Evolutionary conservation across 2,113 vertebrate species (phyloP), one percentile per base, ranked within the genome.

Genomic region (Sphaerodactylus townsendi): DNA sequence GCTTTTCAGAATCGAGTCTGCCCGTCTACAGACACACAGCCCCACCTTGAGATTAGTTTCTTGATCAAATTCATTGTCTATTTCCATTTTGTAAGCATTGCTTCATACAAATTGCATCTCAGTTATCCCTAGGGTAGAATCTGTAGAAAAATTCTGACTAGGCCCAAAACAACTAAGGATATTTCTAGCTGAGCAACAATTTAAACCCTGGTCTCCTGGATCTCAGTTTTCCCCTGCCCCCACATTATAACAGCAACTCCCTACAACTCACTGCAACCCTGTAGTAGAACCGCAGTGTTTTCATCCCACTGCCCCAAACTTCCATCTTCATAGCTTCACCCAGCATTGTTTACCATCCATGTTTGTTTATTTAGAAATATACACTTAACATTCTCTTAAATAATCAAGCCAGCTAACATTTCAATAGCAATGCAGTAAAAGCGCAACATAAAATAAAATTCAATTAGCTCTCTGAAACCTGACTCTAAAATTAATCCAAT

Each of bases 401-500:
- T 28, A 59, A 59, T 7, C 56, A 59, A 62, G 23, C 5, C 59
- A 62, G 9, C 59, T 10, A 39, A 53, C 53, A 41, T 39, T 69
- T 28, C 74, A 41, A 41, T 56, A 41, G 82, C 30, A 68, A 50
- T 23, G 64, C 15, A 83, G 65, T 69, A 76, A 75, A 69, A 77
- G 46, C 73, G 53, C 44, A 33, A 28, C 15, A 69, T 3, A 10
- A 33, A 83, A 83, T 69, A 83, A 83, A 83, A 56, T 19, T 83
- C 44, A 82, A 37, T 65, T 82, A 83, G 50, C 28, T n/a, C 73
- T 41, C 35, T 33, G 68, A 77, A 83, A 9, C 15, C 72, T 15
- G 7, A 77, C 44, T 68, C 82, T 83, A 53, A 68, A 50, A 23
- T n/a, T 83, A 68, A 50, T 75, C 81, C 46, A 75, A 66, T 83